Evolutionary conservation across 2,888 invertebrate species (phyloP).

Genomic region (Morpho achilles): DNA sequence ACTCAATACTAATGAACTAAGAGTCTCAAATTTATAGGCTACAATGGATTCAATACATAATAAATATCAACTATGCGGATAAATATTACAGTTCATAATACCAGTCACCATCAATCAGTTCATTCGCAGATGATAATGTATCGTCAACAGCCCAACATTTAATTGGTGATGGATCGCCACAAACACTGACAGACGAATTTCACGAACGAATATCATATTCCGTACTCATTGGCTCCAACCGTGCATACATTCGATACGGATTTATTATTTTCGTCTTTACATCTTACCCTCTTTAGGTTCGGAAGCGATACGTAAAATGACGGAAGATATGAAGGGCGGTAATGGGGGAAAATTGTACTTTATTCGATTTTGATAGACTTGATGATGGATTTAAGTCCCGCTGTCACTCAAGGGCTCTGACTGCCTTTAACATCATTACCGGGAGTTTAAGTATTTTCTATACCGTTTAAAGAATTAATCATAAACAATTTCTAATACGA

Average conservation of each 20-base stretch:
- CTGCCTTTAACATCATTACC: slow-evolving; percentile 26
- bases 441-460: slow-evolving; percentile 12
- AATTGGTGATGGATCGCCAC: slow-evolving; percentile 73
- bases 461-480: slow-evolving; percentile 8
- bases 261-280: slow-evolving; percentile 74
- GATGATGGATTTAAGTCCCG: slow-evolving; percentile 66
- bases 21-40: too few relatives aligned
- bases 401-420: slow-evolving; percentile 49
- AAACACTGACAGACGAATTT: slow-evolving; percentile 50
- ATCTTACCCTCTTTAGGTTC: slow-evolving; percentile 67
- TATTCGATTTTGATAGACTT: slow-evolving; percentile 78
- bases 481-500: too few relatives aligned
- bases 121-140: slow-evolving; percentile 67
- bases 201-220: slow-evolving; percentile 54
- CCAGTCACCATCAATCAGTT: slow-evolving; percentile 67
- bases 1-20: too few relatives aligned
- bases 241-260: slow-evolving; percentile 72
- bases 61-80: slow-evolving; percentile 7
- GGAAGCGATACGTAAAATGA: slow-evolving; percentile 78
- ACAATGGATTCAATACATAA: too few relatives aligned
- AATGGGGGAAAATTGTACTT: slow-evolving; percentile 76
- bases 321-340: slow-evolving; percentile 75
- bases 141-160: slow-evolving; percentile 68
- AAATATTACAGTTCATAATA: slow-evolving; percentile 49
- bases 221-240: slow-evolving; percentile 54